Base-by-base conservation (phyloP, 2,113 vertebrate species). In the Apteryx mantelli region DNA sequence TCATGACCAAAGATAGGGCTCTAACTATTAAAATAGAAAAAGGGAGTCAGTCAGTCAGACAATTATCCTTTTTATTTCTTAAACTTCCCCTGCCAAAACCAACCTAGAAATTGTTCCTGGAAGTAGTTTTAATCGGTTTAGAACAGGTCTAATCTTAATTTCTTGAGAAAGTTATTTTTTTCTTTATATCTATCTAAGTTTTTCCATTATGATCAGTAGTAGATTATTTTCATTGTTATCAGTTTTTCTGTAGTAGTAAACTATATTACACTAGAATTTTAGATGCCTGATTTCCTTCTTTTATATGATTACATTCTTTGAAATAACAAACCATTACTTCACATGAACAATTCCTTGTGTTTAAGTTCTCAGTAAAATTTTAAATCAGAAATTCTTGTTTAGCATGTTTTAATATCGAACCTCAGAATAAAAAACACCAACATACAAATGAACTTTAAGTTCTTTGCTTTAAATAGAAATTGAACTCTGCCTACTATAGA, bases 381-480 rank as follows among this genome's bases (percentile, higher is more conserved):
- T 61, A 74, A 83, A 74, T 42, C 3, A 44, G 11, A 74, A 53
- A 11, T 1, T n/a, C 42, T 91, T 76, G 21, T 70, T 83, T 50
- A 34, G 75, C 3, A 2, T 5, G 32, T 6, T 88, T 46, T 19
- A 53, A 50, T 36, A 36, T 13, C 58, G 64, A 46, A 78, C 4
- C 5, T 71, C 64, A 5, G 25, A 55, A 53, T 53, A 69, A 7
- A 48, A 53, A 38, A 20, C 25, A 1, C 5, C 9, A 34, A n/a
- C 3, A 13, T 17, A 61, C 38, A 61, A 93, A 89, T n/a, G 86
- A 78, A 82, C 63, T 34, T 17, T 70, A 79, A 91, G n/a, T 40
- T 86, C 20, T 79, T 92, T 93, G 30, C 58, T 89, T 91, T 93
- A 94, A 94, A 95, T 50, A 94, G 82, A 96, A 97, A 89, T 92